phyloP scores from a whole-genome alignment of 2,888 invertebrate genomes.

The Pachliopta kotzebuea region DNA sequence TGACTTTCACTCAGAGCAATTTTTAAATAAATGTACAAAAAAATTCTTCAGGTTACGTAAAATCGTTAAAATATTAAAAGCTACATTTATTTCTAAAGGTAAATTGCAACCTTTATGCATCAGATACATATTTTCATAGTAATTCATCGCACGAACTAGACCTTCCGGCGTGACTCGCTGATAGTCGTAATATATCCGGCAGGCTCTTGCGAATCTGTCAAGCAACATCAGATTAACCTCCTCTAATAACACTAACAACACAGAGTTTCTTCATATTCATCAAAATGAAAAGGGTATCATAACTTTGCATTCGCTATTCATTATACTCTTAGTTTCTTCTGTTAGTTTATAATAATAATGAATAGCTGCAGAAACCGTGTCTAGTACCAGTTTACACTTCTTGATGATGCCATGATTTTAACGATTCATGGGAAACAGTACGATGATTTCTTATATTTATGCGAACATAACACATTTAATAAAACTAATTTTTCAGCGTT shows the following conservation, averaged over 20 bases:
- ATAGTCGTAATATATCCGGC: neutral
- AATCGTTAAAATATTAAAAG: neutral
- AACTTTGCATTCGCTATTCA: neutral
- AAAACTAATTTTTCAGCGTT: no score
- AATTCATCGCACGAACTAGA: neutral
- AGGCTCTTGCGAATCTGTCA: neutral
- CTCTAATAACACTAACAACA: neutral
- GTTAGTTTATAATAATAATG: neutral
- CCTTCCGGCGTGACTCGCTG: neutral
- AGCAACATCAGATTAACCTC: neutral
- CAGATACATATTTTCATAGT: neutral
- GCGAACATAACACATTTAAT: no score
- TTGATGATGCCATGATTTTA: conserved; percentile 18
- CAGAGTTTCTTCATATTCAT: neutral
- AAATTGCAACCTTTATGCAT: conserved; percentile 2
- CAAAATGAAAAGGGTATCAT: neutral
- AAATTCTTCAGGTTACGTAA: neutral
- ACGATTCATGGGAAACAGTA: conserved; percentile 14
- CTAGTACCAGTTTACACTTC: conserved; percentile 10
- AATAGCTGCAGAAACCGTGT: conserved; percentile 13
- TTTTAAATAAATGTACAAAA: neutral
- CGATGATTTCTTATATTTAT: neutral
- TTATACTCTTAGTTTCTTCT: neutral
- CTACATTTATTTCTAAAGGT: neutral
- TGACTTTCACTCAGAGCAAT: neutral